Conservation (phyloP, 2,888 invertebrate genomes). For the Drosophila ezoana region DNA sequence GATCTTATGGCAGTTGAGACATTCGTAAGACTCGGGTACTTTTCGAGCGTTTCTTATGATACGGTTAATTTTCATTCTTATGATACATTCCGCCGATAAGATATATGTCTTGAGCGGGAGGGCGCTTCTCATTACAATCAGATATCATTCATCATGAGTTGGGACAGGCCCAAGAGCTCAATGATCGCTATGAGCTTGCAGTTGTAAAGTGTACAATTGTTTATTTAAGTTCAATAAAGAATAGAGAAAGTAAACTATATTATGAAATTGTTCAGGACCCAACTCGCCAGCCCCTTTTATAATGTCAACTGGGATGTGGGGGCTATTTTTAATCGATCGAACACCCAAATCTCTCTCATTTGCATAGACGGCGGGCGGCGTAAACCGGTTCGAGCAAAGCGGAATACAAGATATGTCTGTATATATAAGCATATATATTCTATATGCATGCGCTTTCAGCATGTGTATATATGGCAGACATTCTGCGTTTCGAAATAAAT, state of each 20-base stretch:
- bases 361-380: conserved; percentile 29
- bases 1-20: conserved; percentile 1
- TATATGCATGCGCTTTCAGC: conserved; percentile 10
- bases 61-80: conserved; percentile 5
- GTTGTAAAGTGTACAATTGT: too few species aligned
- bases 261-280: background rate
- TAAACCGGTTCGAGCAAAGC: conserved; percentile 53
- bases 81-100: conserved; percentile 32
- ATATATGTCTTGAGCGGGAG: conserved; percentile 5
- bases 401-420: conserved; percentile 16
- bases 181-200: too few species aligned
- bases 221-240: too few species aligned
- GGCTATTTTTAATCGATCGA: conserved; percentile 51
- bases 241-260: background rate
- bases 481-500: conserved; percentile 62
- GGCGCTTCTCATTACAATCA: too few species aligned
- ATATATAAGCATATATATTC: conserved; percentile 4
- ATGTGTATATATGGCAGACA: conserved; percentile 30
- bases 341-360: conserved; percentile 29
- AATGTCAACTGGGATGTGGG: conserved; percentile 5
- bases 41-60: conserved; percentile 2
- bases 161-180: too few species aligned
- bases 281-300: background rate
- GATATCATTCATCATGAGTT: too few species aligned
- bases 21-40: conserved; percentile 14